Evolutionary conservation across 2,113 vertebrate genomes (phyloP).

Genomic region (Hyla sarda): DNA sequence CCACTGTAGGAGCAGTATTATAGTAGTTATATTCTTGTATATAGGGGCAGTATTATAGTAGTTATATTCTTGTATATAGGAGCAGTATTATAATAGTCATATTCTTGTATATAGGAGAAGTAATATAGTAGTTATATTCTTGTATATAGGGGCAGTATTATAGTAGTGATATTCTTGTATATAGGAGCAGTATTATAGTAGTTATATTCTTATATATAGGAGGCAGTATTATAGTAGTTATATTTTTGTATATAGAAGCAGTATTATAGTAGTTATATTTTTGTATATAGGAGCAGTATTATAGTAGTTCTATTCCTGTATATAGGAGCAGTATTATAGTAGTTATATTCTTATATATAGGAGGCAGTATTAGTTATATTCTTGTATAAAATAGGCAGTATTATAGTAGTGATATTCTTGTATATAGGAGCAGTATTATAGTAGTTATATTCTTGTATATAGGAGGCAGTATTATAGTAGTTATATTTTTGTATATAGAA

Average conservation of each 20-base stretch:
- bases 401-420: background rate
- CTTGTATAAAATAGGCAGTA: background rate
- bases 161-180: background rate
- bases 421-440: background rate
- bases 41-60: too few species aligned
- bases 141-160: background rate
- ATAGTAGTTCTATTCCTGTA: too few species aligned
- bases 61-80: too few species aligned
- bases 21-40: too few species aligned
- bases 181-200: background rate
- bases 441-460: background rate
- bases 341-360: slow-evolving; percentile 7
- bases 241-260: too few species aligned
- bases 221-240: background rate
- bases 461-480: background rate
- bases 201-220: slow-evolving; percentile 1
- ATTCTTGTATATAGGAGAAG: too few species aligned
- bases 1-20: too few species aligned
- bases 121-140: too few species aligned
- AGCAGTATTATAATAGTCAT: too few species aligned
- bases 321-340: background rate
- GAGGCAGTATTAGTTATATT: slow-evolving; percentile 1
- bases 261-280: too few species aligned
- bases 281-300: too few species aligned
- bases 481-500: background rate